Evolutionary conservation across 2,113 vertebrate genomes (phyloP).

Genomic region (Thomomys bottae): DNA sequence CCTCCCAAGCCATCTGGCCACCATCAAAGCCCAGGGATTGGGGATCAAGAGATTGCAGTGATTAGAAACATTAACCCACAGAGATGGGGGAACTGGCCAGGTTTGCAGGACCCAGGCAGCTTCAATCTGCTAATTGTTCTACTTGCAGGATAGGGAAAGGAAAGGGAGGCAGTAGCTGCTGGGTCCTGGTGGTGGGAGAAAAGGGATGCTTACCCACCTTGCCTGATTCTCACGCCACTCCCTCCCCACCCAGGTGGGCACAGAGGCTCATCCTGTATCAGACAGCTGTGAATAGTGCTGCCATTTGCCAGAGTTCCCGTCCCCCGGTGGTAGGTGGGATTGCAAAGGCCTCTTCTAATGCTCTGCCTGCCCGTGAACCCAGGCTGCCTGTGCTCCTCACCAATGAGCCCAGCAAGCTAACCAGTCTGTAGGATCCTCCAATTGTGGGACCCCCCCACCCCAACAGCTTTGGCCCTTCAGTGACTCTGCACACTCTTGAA

Average conservation of each 20-base stretch:
- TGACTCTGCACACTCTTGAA: neutral
- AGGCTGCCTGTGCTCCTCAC: too few relatives aligned
- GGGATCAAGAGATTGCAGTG: constrained; percentile 85
- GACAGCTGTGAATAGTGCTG: neutral
- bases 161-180: neutral
- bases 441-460: too few relatives aligned
- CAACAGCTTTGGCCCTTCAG: neutral
- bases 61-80: constrained; percentile 84
- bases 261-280: neutral
- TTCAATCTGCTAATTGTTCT: constrained; percentile 80
- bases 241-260: neutral
- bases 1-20: constrained; percentile 84
- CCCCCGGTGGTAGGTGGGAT: neutral
- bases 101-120: neutral
- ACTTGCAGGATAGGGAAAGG: neutral
- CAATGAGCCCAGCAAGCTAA: neutral
- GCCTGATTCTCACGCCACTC: neutral
- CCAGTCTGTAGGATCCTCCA: neutral
- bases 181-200: neutral
- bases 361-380: neutral
- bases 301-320: neutral
- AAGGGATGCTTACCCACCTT: neutral
- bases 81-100: constrained; percentile 81
- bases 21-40: constrained; percentile 81
- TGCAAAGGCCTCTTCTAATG: neutral